Evolutionary conservation across 1,140 invertebrate genomes (phyloP).

Genomic region (Pseudomyrmex cubaensis): DNA sequence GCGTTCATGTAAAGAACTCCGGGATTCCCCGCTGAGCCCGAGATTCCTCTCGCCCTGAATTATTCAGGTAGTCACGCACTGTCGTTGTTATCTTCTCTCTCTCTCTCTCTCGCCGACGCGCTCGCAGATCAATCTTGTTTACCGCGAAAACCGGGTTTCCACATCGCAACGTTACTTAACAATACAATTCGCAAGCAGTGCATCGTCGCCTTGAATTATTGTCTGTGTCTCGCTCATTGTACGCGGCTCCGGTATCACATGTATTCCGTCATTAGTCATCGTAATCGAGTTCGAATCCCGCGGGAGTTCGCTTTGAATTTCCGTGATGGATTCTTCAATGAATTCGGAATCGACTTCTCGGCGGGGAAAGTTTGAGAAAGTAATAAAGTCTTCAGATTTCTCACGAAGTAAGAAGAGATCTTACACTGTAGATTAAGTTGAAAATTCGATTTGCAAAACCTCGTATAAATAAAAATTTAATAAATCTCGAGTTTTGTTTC

Average conservation of each 20-base stretch:
- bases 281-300: neutral
- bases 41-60: slow-evolving; percentile 35
- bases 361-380: neutral
- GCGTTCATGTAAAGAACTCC: slow-evolving; percentile 27
- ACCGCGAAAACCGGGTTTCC: slow-evolving; percentile 26
- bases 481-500: too few species aligned
- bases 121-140: slow-evolving; percentile 42
- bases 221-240: neutral
- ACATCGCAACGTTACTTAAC: neutral
- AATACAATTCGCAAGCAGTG: slow-evolving; percentile 32
- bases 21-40: neutral
- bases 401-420: neutral
- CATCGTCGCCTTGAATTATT: neutral
- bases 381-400: neutral
- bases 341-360: neutral
- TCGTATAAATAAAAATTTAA: neutral
- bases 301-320: neutral
- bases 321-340: neutral
- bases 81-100: neutral
- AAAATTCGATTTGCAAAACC: neutral
- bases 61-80: slow-evolving; percentile 43
- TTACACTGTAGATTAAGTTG: neutral
- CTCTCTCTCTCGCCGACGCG: neutral
- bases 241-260: neutral
- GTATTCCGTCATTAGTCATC: slow-evolving; percentile 7